Base-by-base conservation (phyloP, 2,797 vertebrate species). In the Cryptoblepharus egeriae region DNA sequence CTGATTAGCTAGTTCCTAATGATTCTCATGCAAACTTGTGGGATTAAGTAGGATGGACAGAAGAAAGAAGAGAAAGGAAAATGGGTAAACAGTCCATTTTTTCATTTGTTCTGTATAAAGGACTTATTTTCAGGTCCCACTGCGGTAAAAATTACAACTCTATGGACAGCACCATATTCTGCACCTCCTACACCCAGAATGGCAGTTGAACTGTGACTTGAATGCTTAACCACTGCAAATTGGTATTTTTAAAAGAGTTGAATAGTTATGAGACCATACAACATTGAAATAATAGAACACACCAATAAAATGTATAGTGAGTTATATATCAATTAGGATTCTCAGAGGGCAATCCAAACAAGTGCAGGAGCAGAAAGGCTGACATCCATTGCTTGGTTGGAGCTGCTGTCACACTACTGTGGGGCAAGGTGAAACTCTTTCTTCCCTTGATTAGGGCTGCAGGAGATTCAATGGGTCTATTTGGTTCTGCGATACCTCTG, bases 181-280 rank as follows among this genome's bases (percentile, higher is more conserved):
- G 11, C 15, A 32, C 24, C 65, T 2, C 2, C 3, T 73, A 12
- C 58, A 84, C 58, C 61, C 39, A 42, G 65, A 88, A 90, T 88
- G 76, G 90, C 88, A 90, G 87, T 92, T 20, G 24, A 0, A 16
- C 87, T 68, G 71, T 0, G 92, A 93, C 93, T 91, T 94, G 95
- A 95, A 91, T 82, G 94, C 95, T 92, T 94, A 92, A 92, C 93
- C 94, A 92, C 90, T 81, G 94, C 93, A 95, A 94, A 95, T 93
- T 87, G 92, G 89, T 95, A 92, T 95, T 95, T 95, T 95, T 94
- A 52, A 92, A 93, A 49, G 2, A 12, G 45, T 49, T 2, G 45
- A 11, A 5, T 2, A 49, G 4, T 12, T 5, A 11, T 90, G 91
- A 92, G 94, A 86, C n/a, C n/a, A 93, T 94, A 91, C 84, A 92